Evolutionary conservation across 2,797 vertebrate genomes (phyloP).

Genomic region (Crenuchus spilurus): DNA sequence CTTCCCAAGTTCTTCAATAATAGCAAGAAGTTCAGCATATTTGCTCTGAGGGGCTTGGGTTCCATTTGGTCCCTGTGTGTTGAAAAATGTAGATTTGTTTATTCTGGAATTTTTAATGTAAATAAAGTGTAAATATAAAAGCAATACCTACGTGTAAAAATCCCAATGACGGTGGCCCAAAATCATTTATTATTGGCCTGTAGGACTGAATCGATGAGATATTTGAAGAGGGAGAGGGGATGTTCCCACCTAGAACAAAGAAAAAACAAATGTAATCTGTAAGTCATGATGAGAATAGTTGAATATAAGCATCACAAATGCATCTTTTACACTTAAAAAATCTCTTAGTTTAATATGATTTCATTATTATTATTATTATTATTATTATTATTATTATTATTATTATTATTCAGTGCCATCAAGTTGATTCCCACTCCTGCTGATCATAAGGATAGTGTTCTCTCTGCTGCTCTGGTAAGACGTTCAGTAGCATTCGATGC

Average conservation of each 20-base stretch:
- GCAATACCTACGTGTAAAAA: slow-evolving; percentile 86
- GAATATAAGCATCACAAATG: no score
- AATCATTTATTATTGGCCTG: slow-evolving; percentile 94
- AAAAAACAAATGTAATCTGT: no score
- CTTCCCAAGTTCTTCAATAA: slow-evolving; percentile 97
- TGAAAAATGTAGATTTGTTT: background rate
- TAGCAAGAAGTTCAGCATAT: slow-evolving; percentile 96
- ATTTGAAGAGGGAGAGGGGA: slow-evolving; percentile 90
- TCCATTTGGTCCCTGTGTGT: slow-evolving; percentile 83
- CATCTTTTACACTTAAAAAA: no score
- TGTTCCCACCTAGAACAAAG: slow-evolving; percentile 77
- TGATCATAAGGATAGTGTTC: no score
- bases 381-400: no score
- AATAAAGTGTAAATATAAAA: slow-evolving; percentile 1
- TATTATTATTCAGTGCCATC: no score
- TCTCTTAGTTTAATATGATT: no score
- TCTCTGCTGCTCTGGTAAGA: no score
- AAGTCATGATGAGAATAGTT: no score
- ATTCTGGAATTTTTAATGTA: background rate
- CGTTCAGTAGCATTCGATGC: no score
- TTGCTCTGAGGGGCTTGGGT: slow-evolving; percentile 97
- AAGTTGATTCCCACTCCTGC: no score
- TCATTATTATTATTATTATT: no score
- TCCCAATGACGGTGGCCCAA: slow-evolving; percentile 93
- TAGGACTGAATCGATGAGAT: slow-evolving; percentile 88